Conservation (phyloP, 2,888 invertebrate genomes). For the Dorcus parallelipipedus region DNA sequence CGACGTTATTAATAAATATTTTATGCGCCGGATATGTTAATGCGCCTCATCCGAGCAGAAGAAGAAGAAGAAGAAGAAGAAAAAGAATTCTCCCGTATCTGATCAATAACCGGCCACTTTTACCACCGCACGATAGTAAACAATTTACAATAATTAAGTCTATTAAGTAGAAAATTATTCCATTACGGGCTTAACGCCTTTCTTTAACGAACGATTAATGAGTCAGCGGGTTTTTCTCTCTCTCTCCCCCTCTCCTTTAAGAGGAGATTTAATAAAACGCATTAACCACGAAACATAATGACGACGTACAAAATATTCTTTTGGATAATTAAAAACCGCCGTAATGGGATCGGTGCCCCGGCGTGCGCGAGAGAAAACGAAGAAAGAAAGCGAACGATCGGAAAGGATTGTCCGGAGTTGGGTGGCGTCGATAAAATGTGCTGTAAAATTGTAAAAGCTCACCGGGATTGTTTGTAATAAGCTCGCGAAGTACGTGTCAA, state of each 20-base stretch:
- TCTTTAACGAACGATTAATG: constrained; percentile 19
- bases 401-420: no score
- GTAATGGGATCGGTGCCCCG: neutral
- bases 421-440: no score
- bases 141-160: constrained; percentile 17
- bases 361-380: no score
- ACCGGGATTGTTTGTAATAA: neutral
- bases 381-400: neutral
- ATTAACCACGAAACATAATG: constrained; percentile 9
- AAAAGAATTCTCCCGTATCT: neutral
- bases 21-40: no score
- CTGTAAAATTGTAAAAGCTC: no score
- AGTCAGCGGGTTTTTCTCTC: constrained; percentile 13
- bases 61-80: no score
- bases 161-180: constrained; percentile 17
- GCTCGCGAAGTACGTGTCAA: constrained; percentile 19
- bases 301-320: constrained; percentile 8
- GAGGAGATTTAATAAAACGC: constrained; percentile 13
- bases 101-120: neutral
- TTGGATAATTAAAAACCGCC: constrained; percentile 9
- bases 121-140: constrained; percentile 6
- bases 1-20: no score
- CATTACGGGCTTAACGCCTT: constrained; percentile 17
- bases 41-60: no score
- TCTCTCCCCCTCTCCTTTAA: no score